Base-by-base conservation (phyloP, 2,888 invertebrate genomes). In the Pollenia labialis region DNA sequence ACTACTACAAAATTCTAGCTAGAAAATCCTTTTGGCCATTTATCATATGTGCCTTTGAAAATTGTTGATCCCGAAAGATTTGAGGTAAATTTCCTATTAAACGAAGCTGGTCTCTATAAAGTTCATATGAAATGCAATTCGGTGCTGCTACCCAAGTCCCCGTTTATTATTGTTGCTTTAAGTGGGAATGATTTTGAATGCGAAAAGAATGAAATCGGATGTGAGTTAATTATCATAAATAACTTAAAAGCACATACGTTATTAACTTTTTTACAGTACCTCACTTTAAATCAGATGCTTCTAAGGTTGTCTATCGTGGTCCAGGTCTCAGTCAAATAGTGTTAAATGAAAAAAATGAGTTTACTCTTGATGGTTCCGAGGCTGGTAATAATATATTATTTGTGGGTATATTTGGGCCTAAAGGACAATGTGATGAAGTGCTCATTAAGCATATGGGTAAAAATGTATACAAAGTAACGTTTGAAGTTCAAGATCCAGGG, bases 351-450 rank as follows among this genome's bases (percentile, higher is more conserved):
- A 91, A 90, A n/a, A 93, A 93, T 77, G 93, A 93, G 86, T 93
- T 93, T 77, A 91, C 90, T 2, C 91, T 93, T 52, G 93, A 93
- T 82, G 92, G 90, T 44, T 92, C 93, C 4, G 88, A 88, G 11
- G 93, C 93, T 23, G 99, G 99, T 75, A 97, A 96, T 91, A 99
- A 99, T 93, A 97, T 99, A 91, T 94, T 99, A 50, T 98, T 97
- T 94, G 98, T 99, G 50, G 99, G 98, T 68, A 96, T 99, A 88
- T 96, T 98, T 92, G 99, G 99, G 40, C 98, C 99, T 3, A 97
- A 97, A 92, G 99, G 99, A 84, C 99, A 99, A 0, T 98, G 98
- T 92, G 99, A 99, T 88, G 99, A 99, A 93, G 97, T 99, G 32
- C 96, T 96, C 91, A 96, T 99, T 87, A 98, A 98, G 92, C 98